A percentile compares a stretch with the other conserved stretches of the same genome.
Conservation (phyloP, 2,888 invertebrate genomes). For the Pseudoips prasinana region DNA sequence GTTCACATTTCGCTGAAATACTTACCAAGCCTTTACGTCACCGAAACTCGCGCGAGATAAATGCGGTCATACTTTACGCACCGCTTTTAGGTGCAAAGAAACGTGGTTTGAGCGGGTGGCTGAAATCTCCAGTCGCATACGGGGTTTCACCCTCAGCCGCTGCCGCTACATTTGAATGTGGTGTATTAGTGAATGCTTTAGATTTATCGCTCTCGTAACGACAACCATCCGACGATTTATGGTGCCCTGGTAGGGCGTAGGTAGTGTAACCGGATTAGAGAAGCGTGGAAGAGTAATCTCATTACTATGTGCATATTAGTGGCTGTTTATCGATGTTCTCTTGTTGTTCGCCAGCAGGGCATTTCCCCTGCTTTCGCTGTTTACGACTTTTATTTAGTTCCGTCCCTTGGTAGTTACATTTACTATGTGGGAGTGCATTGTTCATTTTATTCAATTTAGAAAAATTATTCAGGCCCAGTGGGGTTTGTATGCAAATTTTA, state of each 20-base stretch:
- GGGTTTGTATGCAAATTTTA: slow-evolving; percentile 2
- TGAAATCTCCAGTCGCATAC: slow-evolving; percentile 40
- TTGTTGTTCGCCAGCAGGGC: slow-evolving; percentile 18
- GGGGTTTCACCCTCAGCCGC: slow-evolving; percentile 36
- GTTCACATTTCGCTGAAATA: too few species aligned
- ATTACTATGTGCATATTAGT: slow-evolving; percentile 38
- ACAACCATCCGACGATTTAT: slow-evolving; percentile 63
- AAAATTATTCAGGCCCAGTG: slow-evolving; percentile 5
- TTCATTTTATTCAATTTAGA: slow-evolving; percentile 27
- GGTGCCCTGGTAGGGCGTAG: slow-evolving; percentile 25
- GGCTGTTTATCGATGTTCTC: slow-evolving; percentile 34
- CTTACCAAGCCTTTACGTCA: slow-evolving; percentile 23
- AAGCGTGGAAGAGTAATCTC: slow-evolving; percentile 30
- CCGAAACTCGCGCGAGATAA: slow-evolving; percentile 42
- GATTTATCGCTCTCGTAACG: slow-evolving; percentile 65
- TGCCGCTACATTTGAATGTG: slow-evolving; percentile 68
- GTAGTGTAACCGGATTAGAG: slow-evolving; percentile 18
- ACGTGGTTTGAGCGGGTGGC: slow-evolving; percentile 13
- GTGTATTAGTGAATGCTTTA: slow-evolving; percentile 70
- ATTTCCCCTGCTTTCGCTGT: slow-evolving; percentile 23
- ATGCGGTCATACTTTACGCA: slow-evolving; percentile 55
- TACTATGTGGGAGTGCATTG: slow-evolving; percentile 9
- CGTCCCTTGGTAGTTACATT: slow-evolving; percentile 15
- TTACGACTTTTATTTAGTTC: slow-evolving; percentile 26
- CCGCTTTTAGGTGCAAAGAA: slow-evolving; percentile 50